phyloP scores from a whole-genome alignment of 2,797 vertebrate genomes.

The Leuciscus waleckii region DNA sequence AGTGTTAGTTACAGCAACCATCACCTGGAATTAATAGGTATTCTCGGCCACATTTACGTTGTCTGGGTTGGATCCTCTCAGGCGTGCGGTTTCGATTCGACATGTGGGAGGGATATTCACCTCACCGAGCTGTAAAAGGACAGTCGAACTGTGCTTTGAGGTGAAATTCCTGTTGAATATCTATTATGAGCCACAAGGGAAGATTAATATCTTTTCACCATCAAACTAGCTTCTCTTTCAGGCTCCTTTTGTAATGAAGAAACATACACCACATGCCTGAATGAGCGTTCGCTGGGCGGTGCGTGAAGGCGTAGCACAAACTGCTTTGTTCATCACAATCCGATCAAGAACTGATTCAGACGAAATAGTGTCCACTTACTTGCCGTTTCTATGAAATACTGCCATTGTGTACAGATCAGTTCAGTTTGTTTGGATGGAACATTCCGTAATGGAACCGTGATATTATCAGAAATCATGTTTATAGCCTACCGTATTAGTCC shows the following conservation, averaged over 20 bases:
- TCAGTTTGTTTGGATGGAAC: conserved; percentile 4
- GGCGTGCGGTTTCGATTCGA: not conserved
- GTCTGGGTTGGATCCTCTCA: not conserved
- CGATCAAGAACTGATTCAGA: not conserved
- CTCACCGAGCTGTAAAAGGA: not conserved
- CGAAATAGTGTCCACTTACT: not conserved
- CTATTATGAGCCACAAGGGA: not conserved
- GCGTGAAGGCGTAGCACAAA: not conserved
- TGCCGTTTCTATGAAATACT: not conserved
- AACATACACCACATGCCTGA: not conserved
- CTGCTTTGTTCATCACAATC: not conserved
- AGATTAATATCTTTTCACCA: not conserved
- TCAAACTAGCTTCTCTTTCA: conserved; percentile 1
- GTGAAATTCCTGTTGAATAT: not conserved
- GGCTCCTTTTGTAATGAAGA: not conserved
- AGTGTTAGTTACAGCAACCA: conserved; percentile 60
- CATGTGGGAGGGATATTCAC: not conserved
- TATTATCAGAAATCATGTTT: conserved; percentile 3
- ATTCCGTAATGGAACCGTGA: not conserved
- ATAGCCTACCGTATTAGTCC: not conserved
- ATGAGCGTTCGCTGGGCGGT: not conserved
- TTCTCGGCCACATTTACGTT: conserved; percentile 39
- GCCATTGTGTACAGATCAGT: not conserved
- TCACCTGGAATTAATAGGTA: conserved; percentile 70
- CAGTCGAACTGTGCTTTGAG: not conserved